Evolutionary conservation across 2,888 invertebrate species (phyloP), one percentile per base, ranked within the genome.

Genomic region (Cepaea hortensis): DNA sequence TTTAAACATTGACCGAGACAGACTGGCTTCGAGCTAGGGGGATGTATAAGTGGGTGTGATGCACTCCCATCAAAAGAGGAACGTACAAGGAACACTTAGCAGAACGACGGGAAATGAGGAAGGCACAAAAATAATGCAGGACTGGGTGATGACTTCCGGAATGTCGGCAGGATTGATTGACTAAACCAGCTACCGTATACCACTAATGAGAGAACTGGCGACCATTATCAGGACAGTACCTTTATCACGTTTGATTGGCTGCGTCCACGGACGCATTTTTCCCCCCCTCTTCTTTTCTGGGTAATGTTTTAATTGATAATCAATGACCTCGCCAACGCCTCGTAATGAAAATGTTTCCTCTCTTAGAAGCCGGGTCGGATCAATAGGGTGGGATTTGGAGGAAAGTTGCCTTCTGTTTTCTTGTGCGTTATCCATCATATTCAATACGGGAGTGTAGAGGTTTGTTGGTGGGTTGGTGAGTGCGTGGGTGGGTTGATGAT

Each of bases 251-350:
- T 82, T 84, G 75, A 84, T 84, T 84, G 75, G 62, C 61, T 55
- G 61, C 61, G 84, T 50, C 23, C 84, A 9, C 20, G n/a, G 55
- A 85, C 70, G 50, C 18, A 35, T 35, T 85, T 85, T 84, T 62
- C 9, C 23, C 61, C 6, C 81, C 23, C 61, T 65, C 81, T 81
- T 35, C 62, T 46, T 76, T 76, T 84, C 61, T 65, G 20, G 77
- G 77, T 85, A 85, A 68, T 85, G 84, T 85, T 77, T 85, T 85
- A 77, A 85, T 85, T 85, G 84, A 77, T 62, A 85, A 85, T 85
- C 84, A 68, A 85, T 85, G 84, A 46, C 46, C 35, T 46, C 13
- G 68, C 15, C 62, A 13, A 77, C 23, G 48, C 9, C 68, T 48
- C 50, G 20, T 85, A 85, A 77, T 85, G 84, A 85, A 77, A 77